Evolutionary conservation across 2,113 vertebrate species (phyloP).

Genomic region (Gymnogyps californianus): DNA sequence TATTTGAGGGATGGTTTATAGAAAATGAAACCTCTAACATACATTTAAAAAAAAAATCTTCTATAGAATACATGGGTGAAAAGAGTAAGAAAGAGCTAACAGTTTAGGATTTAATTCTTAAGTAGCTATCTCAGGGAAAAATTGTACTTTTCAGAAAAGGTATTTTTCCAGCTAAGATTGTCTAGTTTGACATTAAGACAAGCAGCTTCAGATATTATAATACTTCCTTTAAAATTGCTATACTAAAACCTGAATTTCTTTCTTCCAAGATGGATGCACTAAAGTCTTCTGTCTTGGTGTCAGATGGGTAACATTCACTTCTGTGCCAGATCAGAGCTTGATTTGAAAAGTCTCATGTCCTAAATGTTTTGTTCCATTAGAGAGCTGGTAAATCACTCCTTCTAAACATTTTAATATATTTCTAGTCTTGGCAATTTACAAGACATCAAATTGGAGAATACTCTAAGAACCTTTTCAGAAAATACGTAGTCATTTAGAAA

Average conservation of each 20-base stretch:
- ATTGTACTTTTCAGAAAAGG: neutral
- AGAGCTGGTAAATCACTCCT: constrained; percentile 1
- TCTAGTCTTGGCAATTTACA: neutral
- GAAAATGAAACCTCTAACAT: neutral
- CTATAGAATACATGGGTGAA: neutral
- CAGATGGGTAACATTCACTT: neutral
- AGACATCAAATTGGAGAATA: neutral
- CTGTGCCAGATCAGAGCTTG: neutral
- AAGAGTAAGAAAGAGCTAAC: neutral
- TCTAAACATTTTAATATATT: neutral
- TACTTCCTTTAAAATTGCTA: neutral
- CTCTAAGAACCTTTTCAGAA: neutral
- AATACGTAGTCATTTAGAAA: neutral
- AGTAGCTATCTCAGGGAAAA: neutral
- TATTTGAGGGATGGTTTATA: neutral
- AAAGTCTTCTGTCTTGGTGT: neutral
- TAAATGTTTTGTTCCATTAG: neutral
- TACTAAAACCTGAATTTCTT: neutral
- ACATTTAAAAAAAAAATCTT: neutral
- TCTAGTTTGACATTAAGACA: neutral
- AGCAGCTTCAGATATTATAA: neutral
- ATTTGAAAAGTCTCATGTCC: neutral
- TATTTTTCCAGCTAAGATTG: neutral
- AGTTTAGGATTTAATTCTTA: neutral
- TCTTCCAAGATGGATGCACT: neutral